phyloP scores from a whole-genome alignment of 2,797 vertebrate genomes.

The Phalloptychus januarius region DNA sequence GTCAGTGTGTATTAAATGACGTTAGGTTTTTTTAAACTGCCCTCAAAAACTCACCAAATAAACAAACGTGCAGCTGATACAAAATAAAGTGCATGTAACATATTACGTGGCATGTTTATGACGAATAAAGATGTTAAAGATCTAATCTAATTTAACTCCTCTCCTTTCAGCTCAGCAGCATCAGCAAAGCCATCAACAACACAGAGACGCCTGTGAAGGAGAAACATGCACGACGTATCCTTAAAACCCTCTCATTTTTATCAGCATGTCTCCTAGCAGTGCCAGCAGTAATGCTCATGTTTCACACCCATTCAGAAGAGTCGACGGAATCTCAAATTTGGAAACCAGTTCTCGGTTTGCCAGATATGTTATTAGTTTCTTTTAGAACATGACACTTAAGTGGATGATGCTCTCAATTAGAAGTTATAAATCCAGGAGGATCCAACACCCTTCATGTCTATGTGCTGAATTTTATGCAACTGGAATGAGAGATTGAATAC shows the following conservation, averaged over 20 bases:
- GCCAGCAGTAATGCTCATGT: neutral
- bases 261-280: neutral
- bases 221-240: conserved; percentile 98
- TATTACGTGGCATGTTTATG: conserved; percentile 7
- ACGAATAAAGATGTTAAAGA: conserved; percentile 5
- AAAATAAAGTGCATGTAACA: neutral
- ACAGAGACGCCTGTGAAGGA: conserved; percentile 95
- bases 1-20: neutral
- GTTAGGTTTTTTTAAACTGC: neutral
- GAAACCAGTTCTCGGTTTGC: neutral
- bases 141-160: conserved; percentile 15
- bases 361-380: neutral
- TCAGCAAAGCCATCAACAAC: conserved; percentile 96
- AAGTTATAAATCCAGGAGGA: neutral
- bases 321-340: neutral
- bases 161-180: conserved; percentile 88
- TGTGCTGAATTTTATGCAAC: neutral
- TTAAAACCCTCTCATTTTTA: conserved; percentile 55
- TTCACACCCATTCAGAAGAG: neutral
- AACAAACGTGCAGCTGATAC: neutral
- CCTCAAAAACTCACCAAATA: neutral
- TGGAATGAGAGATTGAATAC: neutral
- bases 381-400: neutral
- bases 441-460: too few species aligned
- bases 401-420: neutral